Evolutionary conservation across 2,113 vertebrate species (phyloP).

Genomic region (Pao palembangensis): DNA sequence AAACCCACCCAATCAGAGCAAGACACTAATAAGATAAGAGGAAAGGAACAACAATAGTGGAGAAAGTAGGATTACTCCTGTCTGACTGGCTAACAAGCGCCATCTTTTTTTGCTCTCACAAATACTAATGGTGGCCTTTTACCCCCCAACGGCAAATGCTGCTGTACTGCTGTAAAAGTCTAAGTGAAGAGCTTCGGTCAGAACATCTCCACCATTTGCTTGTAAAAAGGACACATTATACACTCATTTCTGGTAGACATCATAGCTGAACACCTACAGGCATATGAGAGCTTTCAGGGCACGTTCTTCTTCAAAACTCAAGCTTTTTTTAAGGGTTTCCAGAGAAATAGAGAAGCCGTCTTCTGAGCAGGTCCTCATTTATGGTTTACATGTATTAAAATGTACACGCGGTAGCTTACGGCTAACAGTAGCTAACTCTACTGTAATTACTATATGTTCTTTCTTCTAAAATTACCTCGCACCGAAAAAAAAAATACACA

Average conservation of each 20-base stretch:
- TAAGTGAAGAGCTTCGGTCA: constrained; percentile 20
- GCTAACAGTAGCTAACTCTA: too few relatives aligned
- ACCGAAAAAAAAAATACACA: constrained; percentile 30
- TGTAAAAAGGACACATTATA: constrained; percentile 25
- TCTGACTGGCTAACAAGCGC: constrained; percentile 57
- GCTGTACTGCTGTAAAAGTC: constrained; percentile 14
- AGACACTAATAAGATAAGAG: constrained; percentile 64
- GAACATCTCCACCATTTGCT: constrained; percentile 41
- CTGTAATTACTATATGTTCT: constrained; percentile 15
- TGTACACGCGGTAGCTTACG: neutral
- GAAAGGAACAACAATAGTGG: constrained; percentile 47
- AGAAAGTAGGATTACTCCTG: constrained; percentile 47
- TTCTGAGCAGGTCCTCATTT: constrained; percentile 24
- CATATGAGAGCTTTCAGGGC: constrained; percentile 25
- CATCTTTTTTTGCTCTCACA: constrained; percentile 50
- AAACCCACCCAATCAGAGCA: constrained; percentile 54
- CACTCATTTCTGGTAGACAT: constrained; percentile 16
- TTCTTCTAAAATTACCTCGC: constrained; percentile 13
- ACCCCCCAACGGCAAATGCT: constrained; percentile 27
- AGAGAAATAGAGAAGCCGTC: constrained; percentile 8
- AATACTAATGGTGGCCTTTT: constrained; percentile 47
- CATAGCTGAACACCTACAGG: constrained; percentile 18
- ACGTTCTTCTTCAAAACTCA: constrained; percentile 7
- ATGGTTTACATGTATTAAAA: constrained; percentile 2
- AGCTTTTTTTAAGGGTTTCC: constrained; percentile 13